A percentile compares a stretch with the other conserved stretches of the same genome.
These are phyloP conservation scores for Dastarcus helophoroides DNA, from an alignment of 2,888 invertebrate genomes.

Conservation along the genomic window DNA sequence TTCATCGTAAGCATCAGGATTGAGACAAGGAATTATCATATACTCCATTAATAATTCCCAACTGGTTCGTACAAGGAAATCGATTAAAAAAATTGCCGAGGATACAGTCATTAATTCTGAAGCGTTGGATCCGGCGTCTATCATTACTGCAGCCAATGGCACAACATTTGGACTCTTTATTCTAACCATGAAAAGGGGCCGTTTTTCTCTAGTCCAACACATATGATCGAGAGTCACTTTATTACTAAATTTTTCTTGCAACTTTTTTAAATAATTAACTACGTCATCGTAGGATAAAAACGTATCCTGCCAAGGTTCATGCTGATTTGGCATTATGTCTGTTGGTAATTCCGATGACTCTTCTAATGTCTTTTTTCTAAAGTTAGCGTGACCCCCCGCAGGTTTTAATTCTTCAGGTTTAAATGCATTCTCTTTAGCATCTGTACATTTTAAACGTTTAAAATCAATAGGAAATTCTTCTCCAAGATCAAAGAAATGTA, in stretches of 20 bases:
- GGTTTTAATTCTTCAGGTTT: too few relatives aligned
- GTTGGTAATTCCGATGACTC: too few relatives aligned
- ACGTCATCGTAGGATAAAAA: conserved; percentile 18
- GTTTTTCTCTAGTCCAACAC: background rate
- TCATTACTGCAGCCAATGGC: conserved; percentile 12
- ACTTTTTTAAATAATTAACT: conserved; percentile 13
- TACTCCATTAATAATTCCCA: conserved; percentile 17
- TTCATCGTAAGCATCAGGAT: conserved; percentile 20
- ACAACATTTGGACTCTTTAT: conserved; percentile 4
- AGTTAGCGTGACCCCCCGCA: too few relatives aligned
- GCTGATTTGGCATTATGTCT: conserved; percentile 9
- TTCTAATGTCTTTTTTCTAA: too few relatives aligned
- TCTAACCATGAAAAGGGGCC: conserved; percentile 12
- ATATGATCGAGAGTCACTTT: conserved; percentile 6
- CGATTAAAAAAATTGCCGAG: conserved; percentile 17
- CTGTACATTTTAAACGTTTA: too few relatives aligned
- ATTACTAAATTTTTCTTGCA: conserved; percentile 11
- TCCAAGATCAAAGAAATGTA: too few relatives aligned
- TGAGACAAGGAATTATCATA: conserved; percentile 19
- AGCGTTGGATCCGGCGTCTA: conserved; percentile 20
- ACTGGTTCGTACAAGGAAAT: conserved; percentile 16
- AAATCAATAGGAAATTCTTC: too few relatives aligned
- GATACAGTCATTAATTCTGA: conserved; percentile 17
- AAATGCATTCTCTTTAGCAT: too few relatives aligned
- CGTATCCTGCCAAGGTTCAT: conserved; percentile 17